Evolutionary conservation across 2,113 vertebrate species (phyloP).

Genomic region (Paralichthys olivaceus): DNA sequence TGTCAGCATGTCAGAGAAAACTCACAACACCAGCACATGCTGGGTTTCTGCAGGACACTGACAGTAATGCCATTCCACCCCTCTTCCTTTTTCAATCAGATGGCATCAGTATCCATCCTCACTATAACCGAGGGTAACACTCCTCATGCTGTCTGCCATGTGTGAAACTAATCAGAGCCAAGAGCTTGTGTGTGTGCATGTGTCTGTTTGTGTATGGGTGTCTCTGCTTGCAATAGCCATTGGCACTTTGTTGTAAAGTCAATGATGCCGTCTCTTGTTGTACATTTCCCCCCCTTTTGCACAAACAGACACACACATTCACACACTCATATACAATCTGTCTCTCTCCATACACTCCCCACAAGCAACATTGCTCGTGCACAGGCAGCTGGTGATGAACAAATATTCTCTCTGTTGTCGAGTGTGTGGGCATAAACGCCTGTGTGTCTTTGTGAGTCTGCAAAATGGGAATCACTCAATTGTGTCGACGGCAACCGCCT

Average conservation of each 20-base stretch:
- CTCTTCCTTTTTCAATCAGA: constrained; percentile 44
- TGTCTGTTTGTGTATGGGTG: constrained; percentile 19
- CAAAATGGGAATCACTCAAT: constrained; percentile 53
- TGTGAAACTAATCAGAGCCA: constrained; percentile 61
- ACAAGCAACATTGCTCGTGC: constrained; percentile 50
- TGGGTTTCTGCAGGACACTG: constrained; percentile 29
- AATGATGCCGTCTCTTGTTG: constrained; percentile 56
- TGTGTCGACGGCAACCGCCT: constrained; percentile 59
- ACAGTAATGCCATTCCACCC: constrained; percentile 29
- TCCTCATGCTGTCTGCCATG: constrained; percentile 44
- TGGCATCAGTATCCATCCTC: constrained; percentile 44
- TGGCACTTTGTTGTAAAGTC: constrained; percentile 66
- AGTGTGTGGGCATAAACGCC: constrained; percentile 40
- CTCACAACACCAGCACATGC: constrained; percentile 1
- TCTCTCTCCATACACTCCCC: constrained; percentile 53
- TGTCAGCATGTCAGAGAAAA: constrained; percentile 9
- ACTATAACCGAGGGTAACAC: constrained; percentile 33
- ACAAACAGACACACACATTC: constrained; percentile 29
- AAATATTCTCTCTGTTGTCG: constrained; percentile 65
- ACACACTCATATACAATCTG: constrained; percentile 52
- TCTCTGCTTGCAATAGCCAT: constrained; percentile 47
- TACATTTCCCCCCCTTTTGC: constrained; percentile 43
- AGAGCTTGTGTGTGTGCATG: constrained; percentile 23
- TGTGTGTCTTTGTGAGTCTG: constrained; percentile 22
- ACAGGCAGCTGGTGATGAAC: constrained; percentile 71